Base-by-base conservation (phyloP, 2,113 vertebrate genomes). In the Zosterops pallidus region DNA sequence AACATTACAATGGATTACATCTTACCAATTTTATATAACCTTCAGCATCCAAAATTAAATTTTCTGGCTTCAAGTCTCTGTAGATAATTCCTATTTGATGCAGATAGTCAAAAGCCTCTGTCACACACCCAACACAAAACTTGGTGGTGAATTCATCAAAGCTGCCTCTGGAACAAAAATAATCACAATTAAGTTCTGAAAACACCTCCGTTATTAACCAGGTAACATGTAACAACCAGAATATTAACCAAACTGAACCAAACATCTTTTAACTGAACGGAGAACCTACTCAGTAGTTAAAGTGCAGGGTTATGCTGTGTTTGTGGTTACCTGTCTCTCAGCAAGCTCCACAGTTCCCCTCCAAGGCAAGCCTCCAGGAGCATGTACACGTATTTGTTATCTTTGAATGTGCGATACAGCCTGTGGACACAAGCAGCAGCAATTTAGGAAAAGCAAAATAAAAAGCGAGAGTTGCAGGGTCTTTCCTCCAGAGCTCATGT, bases 1-100 rank as follows among this genome's bases (percentile, higher is more conserved):
- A 55, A 31, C 63, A 49, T 76, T 49, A 56, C 41, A 70, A 35
- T 41, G 29, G 22, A 70, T 89, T 50, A 65, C 22, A 18, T 76
- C 95, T 96, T 97, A 99, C 99, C 98, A 99, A 91, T 94, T 99
- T 99, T 89, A 99, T 98, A 91, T 99, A 99, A 53, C 99, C 99
- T 10, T 99, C 98, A 6, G 98, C 82, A 82, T 99, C 99, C 92
- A 99, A 97, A 98, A 99, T 98, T 59, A 99, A 98, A 72, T 99
- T 99, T 97, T 99, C 99, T 35, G 99, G 99, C 93, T 99, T 99
- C 94, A 99, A 96, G 92, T 99, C 99, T 96, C 99, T 97, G 98
- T 99, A 99, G 92, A 99, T 98, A 65, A 99, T 98, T 25, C 98
- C 98, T 75, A 98, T 98, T 56, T 97, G 98, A 92, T 99, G 99